Evolutionary conservation across 2,113 vertebrate genomes (phyloP).

Genomic region (Bothrops jararaca): DNA sequence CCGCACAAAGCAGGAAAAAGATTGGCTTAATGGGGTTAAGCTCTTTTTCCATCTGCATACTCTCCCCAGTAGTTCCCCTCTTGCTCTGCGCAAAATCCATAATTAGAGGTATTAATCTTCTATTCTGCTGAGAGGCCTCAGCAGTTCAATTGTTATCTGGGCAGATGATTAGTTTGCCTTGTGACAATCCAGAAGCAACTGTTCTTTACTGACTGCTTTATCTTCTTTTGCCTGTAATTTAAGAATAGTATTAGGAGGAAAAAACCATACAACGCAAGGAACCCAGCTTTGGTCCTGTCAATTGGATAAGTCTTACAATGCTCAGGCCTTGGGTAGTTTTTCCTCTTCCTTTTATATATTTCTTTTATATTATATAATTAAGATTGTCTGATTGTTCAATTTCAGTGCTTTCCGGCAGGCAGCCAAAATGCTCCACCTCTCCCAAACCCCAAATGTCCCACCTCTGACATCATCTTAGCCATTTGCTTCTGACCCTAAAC

Average conservation of each 20-base stretch:
- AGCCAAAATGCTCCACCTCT: background rate
- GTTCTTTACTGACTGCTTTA: background rate
- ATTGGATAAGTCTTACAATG: background rate
- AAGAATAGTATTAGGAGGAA: background rate
- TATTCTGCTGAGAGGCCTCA: background rate
- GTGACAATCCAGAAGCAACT: background rate
- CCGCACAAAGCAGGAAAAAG: background rate
- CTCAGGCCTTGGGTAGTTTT: background rate
- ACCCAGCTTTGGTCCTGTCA: background rate
- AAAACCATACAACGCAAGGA: background rate
- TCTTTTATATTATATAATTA: no score
- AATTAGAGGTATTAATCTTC: constrained; percentile 3
- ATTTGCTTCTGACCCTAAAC: background rate
- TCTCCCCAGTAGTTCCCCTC: background rate
- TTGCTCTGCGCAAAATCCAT: background rate
- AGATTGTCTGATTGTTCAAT: background rate
- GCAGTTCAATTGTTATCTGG: background rate
- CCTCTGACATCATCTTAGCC: background rate
- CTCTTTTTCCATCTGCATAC: background rate
- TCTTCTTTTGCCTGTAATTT: background rate
- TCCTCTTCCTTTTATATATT: background rate
- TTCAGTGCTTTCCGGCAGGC: background rate
- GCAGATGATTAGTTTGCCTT: background rate
- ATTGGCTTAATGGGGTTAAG: background rate
- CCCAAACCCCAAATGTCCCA: background rate